Conservation (phyloP, 1,140 invertebrate species). For the Ceratosolen fusciceps region DNA sequence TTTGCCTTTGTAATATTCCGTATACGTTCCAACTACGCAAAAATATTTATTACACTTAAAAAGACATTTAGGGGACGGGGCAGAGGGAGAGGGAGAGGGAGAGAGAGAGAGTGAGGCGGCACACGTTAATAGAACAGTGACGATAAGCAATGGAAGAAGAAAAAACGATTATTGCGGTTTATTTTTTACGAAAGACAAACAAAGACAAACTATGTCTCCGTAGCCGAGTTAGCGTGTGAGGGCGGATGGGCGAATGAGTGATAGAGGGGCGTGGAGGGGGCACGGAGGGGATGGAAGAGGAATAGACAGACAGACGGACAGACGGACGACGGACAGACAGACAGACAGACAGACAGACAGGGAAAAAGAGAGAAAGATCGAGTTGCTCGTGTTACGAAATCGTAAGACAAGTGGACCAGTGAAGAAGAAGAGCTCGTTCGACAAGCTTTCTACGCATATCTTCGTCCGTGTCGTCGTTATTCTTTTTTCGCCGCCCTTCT, state of each 20-base stretch:
- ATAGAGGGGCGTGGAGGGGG: slow-evolving; percentile 4
- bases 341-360: slow-evolving; percentile 3
- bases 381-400: slow-evolving; percentile 62
- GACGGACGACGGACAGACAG: background rate
- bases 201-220: background rate
- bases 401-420: slow-evolving; percentile 49
- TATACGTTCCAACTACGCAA: background rate
- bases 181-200: slow-evolving; percentile 24
- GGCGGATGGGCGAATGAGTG: background rate
- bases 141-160: background rate
- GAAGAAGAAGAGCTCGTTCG: slow-evolving; percentile 55
- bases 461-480: slow-evolving; percentile 8
- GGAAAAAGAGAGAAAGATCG: slow-evolving; percentile 39
- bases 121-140: background rate
- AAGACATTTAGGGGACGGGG: background rate
- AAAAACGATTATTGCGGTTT: background rate
- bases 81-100: no score
- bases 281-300: slow-evolving; percentile 24
- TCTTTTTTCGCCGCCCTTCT: slow-evolving; percentile 6
- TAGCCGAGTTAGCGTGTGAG: background rate
- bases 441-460: slow-evolving; percentile 56
- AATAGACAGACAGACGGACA: no score
- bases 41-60: no score
- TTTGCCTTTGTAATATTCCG: background rate
- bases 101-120: background rate